Evolutionary conservation across 2,113 vertebrate species (phyloP), one percentile per base, ranked within the genome.

Genomic region (Rallus limicola): DNA sequence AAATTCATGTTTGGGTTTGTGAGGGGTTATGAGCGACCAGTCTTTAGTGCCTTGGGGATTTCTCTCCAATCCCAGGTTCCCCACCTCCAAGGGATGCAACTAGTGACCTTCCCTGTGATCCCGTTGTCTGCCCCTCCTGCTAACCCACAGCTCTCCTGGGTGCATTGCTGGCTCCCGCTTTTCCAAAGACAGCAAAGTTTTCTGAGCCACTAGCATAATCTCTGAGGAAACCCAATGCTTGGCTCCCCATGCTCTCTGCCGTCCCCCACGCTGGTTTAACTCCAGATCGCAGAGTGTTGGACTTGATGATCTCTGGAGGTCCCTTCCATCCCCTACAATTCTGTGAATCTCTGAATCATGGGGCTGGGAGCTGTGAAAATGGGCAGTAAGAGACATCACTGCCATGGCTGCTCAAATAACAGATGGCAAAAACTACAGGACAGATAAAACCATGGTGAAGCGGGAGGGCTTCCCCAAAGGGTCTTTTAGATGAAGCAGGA

Each of bases 331-430:
- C 44, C 17, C 44, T 46, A 46, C 44, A 46, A 46, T 46, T 46
- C 44, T 18, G 17, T 46, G 44, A 18, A 46, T 19, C 44, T 46
- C 44, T 46, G 1, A 74, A 36, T 7, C 31, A 13, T 10, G 13
- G 50, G 36, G 11, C 11, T 11, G 6, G 36, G 9, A 16, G 33
- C 44, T 64, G 9, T 38, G 16, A 11, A n/a, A 46, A 14, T 21
- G 34, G 9, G 17, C 33, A 36, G 18, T 4, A 42, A 40, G 58
- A 67, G 64, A 33, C 5, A 1, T 20, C 0, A 0, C 29, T 50
- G 29, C 20, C 58, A 9, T 3, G 12, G 29, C 34, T 24, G 24
- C 36, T 34, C 50, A 46, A 46, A 28, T 20, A 44, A 5, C 28
- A 20, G 69, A 10, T 0, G 7, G 38, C 31, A 16, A 29, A 53